Evolutionary conservation across 1,140 invertebrate species (phyloP).

Genomic region (Homalodisca vitripennis): DNA sequence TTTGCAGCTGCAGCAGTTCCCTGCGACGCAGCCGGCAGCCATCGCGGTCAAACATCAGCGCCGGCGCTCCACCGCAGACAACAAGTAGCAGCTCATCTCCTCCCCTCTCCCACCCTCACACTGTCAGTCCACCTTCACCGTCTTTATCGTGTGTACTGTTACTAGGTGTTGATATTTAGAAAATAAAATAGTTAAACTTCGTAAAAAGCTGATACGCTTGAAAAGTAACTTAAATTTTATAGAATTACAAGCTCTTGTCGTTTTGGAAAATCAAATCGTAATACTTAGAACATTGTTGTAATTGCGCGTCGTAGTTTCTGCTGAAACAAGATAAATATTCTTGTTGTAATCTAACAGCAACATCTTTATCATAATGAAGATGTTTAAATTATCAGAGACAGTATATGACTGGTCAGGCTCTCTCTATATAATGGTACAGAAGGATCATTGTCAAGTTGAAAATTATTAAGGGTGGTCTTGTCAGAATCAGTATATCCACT

Average conservation of each 20-base stretch:
- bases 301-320: no score
- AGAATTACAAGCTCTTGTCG: not conserved
- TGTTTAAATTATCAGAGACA: no score
- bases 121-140: not conserved
- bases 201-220: not conserved
- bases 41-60: conserved; percentile 10
- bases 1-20: conserved; percentile 11
- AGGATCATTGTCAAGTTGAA: no score
- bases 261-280: not conserved
- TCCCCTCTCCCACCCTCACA: not conserved
- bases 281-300: no score
- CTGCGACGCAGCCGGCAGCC: not conserved
- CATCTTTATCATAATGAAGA: no score
- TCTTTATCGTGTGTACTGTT: not conserved
- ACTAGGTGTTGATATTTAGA: not conserved
- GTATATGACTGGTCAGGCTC: no score
- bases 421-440: no score
- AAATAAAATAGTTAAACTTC: not conserved
- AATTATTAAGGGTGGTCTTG: no score
- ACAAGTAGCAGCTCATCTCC: conserved; percentile 1
- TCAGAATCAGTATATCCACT: no score
- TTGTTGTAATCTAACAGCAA: no score
- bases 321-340: no score
- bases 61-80: not conserved
- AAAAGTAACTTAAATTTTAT: not conserved